Percentiles rank a stretch among this genome's conserved stretches.
Evolutionary conservation across 2,888 invertebrate genomes (phyloP).

Genomic region (Phlogophora meticulosa): DNA sequence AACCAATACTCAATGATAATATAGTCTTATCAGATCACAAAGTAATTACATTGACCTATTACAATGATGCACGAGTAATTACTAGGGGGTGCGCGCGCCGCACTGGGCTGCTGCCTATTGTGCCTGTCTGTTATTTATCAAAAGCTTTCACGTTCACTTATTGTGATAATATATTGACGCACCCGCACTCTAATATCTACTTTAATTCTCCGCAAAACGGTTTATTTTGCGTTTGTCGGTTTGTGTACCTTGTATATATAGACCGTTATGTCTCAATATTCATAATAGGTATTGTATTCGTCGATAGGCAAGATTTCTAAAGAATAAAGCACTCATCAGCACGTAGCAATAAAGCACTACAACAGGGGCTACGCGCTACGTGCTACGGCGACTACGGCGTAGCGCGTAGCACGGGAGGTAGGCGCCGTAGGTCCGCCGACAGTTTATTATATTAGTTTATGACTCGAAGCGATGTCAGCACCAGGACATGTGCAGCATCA

Average conservation of each 20-base stretch:
- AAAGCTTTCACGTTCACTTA: conserved; percentile 27
- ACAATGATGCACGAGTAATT: not conserved
- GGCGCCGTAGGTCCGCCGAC: not conserved
- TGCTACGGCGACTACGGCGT: conserved; percentile 32
- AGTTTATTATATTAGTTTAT: not conserved
- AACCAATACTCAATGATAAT: not conserved
- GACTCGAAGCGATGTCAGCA: not conserved
- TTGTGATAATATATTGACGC: conserved; percentile 8
- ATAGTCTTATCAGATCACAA: not conserved
- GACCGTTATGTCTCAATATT: conserved; percentile 27
- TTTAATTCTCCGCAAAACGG: not conserved
- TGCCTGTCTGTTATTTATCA: conserved; percentile 18
- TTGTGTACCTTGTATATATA: not conserved
- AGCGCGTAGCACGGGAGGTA: conserved; percentile 17
- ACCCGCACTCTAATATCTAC: conserved; percentile 2
- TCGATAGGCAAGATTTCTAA: not conserved
- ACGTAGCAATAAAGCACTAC: not conserved
- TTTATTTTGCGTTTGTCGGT: conserved; percentile 6
- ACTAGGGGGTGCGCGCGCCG: not conserved
- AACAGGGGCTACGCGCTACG: conserved; percentile 34
- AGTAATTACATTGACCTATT: not conserved
- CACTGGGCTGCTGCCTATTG: not conserved
- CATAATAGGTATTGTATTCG: conserved; percentile 24
- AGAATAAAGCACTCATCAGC: not conserved
- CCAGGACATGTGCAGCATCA: not conserved